Base-by-base conservation (phyloP, 92 coral and sea anemone genomes). In the Porites evermanni region DNA sequence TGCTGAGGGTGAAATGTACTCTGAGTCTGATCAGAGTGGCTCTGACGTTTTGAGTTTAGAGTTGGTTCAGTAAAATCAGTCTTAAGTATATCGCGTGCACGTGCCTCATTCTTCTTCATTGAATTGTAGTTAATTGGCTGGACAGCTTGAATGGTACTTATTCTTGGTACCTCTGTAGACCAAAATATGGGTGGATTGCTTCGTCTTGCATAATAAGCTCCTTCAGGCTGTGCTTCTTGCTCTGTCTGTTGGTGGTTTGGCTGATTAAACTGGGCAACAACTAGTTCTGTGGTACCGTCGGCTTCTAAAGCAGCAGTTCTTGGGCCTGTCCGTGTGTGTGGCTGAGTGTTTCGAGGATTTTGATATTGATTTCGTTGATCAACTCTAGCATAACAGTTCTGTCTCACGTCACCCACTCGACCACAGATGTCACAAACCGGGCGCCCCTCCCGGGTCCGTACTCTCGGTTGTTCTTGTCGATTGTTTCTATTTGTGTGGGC, bases 381-480 rank as follows among this genome's bases (percentile, higher is more conserved):
- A 19, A 6, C 8, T 63, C 67, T 17, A 17, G 67, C 19, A n/a
- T 7, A 66, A 18, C 38, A 66, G 70, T 19, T 19, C 18, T 66
- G 12, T n/a, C 38, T 3, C 7, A n/a, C n/a, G 24, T 66, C 32
- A 7, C 70, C 70, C 9, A 20, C 4, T 8, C 24, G 24, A 1
- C 70, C 70, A 66, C 70, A 66, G 8, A 66, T 66, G 32, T 64
- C 67, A 64, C 67, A 64, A 14, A 64, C 21, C 7, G 70, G 70
- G 7, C 70, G 24, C 9, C 70, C 70, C 1, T 66, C 6, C 11
- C 70, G 70, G 70, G 26, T 66, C 12, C 70, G 24, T 19, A 66
- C 70, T 19, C 70, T 19, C 24, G 26, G 38, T n/a, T 18, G 26
- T 2, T 18, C 70, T 9, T 18, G 29, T 26, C 38, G 29, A n/a